These are phyloP conservation scores for Drosophila nr. perissopoda DNA, from an alignment of 2,888 invertebrate genomes.

Conservation along the genomic window DNA sequence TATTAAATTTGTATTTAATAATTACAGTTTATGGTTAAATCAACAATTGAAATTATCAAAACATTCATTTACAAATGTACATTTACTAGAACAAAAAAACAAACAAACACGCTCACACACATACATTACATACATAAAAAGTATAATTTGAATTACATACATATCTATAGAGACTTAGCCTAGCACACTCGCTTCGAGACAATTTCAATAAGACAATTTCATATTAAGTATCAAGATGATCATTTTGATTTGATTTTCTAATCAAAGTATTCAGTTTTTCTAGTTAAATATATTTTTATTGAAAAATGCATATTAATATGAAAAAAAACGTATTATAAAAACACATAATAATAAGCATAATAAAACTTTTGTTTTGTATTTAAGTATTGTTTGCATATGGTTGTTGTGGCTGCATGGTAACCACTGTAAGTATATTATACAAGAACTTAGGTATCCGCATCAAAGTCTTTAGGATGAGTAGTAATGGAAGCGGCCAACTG, in stretches of 20 bases:
- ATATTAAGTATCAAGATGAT: not conserved
- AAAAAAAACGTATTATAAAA: conserved; percentile 31
- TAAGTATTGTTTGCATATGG: conserved; percentile 7
- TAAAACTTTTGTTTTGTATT: conserved; percentile 25
- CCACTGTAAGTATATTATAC: conserved; percentile 4
- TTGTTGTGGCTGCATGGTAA: conserved; percentile 4
- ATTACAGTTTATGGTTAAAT: not conserved
- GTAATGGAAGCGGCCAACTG: conserved; percentile 7
- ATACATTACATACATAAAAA: conserved; percentile 25
- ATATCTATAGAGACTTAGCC: conserved; percentile 30
- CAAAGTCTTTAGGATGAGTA: conserved; percentile 13
- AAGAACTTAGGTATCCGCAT: conserved; percentile 17
- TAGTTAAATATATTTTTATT: conserved; percentile 18
- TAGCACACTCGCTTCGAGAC: conserved; percentile 31
- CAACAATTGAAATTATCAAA: not conserved
- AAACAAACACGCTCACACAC: conserved; percentile 19
- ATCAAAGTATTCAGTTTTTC: conserved; percentile 7
- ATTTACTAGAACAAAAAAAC: conserved; percentile 7
- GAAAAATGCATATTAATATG: conserved; percentile 34
- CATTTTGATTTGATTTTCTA: conserved; percentile 1
- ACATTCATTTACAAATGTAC: not conserved
- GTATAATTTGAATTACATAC: conserved; percentile 32
- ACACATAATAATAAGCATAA: conserved; percentile 27
- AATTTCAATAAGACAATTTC: conserved; percentile 11
- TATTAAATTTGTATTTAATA: not conserved